phyloP scores from a whole-genome alignment of 2,888 invertebrate genomes.

The Orchesella flavescens region DNA sequence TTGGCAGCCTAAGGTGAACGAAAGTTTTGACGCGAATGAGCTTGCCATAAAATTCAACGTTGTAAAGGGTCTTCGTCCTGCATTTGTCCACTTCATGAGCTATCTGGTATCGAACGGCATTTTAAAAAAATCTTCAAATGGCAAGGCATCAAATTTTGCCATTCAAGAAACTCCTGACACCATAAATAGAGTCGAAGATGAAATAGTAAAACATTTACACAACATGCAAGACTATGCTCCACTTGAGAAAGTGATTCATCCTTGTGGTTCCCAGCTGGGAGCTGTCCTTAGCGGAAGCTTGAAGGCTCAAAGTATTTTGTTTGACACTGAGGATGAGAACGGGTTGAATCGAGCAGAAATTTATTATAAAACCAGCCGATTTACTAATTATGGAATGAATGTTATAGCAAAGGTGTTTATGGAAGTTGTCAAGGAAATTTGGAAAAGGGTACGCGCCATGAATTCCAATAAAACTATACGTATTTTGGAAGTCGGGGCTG shows the following conservation, averaged over 20 bases:
- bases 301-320: not conserved
- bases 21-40: not conserved
- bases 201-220: too few relatives aligned
- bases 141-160: too few relatives aligned
- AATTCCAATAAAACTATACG: not conserved
- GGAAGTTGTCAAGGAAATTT: too few relatives aligned
- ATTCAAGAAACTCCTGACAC: not conserved
- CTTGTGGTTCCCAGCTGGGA: not conserved
- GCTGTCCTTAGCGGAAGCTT: not conserved
- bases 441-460: not conserved
- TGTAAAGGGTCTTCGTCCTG: not conserved
- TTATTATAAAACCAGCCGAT: not conserved
- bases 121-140: not conserved
- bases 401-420: not conserved
- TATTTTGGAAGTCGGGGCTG: conserved; percentile 36
- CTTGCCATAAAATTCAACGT: not conserved
- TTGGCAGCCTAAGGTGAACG: not conserved
- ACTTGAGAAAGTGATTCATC: not conserved
- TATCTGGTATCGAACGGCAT: not conserved
- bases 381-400: not conserved
- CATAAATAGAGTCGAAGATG: too few relatives aligned
- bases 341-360: not conserved
- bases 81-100: not conserved
- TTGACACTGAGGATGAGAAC: not conserved
- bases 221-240: too few relatives aligned